A percentile compares a stretch with the other conserved stretches of the same genome.
Conservation (phyloP, 2,797 vertebrate genomes). For the Micropoecilia bifurca region DNA sequence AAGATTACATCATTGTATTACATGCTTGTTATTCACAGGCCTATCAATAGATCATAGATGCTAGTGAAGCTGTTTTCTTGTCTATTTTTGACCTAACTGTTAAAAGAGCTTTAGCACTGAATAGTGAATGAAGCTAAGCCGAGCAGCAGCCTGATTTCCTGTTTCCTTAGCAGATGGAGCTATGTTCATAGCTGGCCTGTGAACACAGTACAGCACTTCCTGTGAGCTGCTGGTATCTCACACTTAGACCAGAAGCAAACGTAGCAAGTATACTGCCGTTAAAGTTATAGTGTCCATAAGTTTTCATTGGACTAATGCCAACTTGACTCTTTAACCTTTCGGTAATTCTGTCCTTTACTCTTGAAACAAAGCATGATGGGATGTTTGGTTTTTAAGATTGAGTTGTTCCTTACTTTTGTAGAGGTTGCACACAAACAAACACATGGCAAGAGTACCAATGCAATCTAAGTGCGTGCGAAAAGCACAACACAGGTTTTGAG, state of each 20-base stretch:
- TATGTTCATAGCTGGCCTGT: constrained; percentile 10
- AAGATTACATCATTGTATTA: constrained; percentile 58
- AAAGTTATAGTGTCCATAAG: constrained; percentile 10
- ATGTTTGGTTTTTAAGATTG: background rate
- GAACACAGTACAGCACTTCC: background rate
- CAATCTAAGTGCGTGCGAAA: background rate
- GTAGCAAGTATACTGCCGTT: constrained; percentile 23
- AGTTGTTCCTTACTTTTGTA: background rate
- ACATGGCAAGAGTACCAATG: background rate
- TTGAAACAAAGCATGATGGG: constrained; percentile 5
- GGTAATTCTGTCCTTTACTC: constrained; percentile 13
- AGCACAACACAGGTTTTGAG: background rate
- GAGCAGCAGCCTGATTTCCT: constrained; percentile 43
- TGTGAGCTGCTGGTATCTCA: constrained; percentile 27
- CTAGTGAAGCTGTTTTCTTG: constrained; percentile 66
- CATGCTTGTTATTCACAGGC: constrained; percentile 49
- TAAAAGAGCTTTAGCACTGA: constrained; percentile 64
- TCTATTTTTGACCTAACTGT: constrained; percentile 76
- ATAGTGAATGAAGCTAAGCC: constrained; percentile 37
- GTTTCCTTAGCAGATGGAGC: constrained; percentile 38
- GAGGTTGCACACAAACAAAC: background rate
- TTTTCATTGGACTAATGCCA: constrained; percentile 26
- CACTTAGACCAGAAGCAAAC: constrained; percentile 19
- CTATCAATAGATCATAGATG: constrained; percentile 57
- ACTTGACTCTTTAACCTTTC: constrained; percentile 28